Percentiles rank a stretch among this genome's conserved stretches.
These are phyloP conservation scores for Allophyes oxyacanthae DNA, from an alignment of 2,888 invertebrate species.

Conservation along the genomic window DNA sequence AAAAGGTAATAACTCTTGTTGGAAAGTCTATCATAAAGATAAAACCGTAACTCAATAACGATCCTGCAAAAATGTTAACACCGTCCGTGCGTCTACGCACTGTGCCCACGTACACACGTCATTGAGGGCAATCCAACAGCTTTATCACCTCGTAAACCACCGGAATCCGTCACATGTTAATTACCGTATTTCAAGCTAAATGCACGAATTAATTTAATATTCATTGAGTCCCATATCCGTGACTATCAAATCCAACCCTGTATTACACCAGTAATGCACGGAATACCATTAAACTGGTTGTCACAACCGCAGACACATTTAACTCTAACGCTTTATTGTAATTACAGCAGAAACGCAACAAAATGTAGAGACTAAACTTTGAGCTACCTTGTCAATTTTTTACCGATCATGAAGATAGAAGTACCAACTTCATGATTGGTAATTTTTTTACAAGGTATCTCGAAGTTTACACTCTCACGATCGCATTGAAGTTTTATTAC, in stretches of 20 bases:
- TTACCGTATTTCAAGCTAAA: slow-evolving; percentile 75
- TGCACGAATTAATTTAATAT: slow-evolving; percentile 77
- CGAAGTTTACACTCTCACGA: too few species aligned
- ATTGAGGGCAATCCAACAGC: slow-evolving; percentile 65
- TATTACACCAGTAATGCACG: slow-evolving; percentile 57
- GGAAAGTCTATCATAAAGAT: slow-evolving; percentile 71
- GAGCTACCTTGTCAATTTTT: too few species aligned
- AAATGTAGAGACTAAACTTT: too few species aligned
- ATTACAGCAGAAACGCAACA: slow-evolving; percentile 36
- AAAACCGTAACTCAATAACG: slow-evolving; percentile 62
- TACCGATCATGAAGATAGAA: too few species aligned
- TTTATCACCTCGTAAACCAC: slow-evolving; percentile 77
- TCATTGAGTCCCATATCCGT: slow-evolving; percentile 69
- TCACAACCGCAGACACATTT: slow-evolving; percentile 48
- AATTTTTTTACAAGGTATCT: too few species aligned
- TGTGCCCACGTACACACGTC: slow-evolving; percentile 44
- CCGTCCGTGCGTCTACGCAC: slow-evolving; percentile 45
- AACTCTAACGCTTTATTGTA: slow-evolving; percentile 48
- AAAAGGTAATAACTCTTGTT: too few species aligned
- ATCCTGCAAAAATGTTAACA: slow-evolving; percentile 49
- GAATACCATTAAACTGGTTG: slow-evolving; percentile 60
- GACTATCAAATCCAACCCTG: slow-evolving; percentile 67
- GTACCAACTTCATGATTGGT: too few species aligned
- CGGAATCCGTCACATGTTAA: slow-evolving; percentile 70
- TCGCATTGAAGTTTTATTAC: too few species aligned